Evolutionary conservation across 2,113 vertebrate species (phyloP), one percentile per base, ranked within the genome.

Genomic region (Myrmecophaga tridactyla): DNA sequence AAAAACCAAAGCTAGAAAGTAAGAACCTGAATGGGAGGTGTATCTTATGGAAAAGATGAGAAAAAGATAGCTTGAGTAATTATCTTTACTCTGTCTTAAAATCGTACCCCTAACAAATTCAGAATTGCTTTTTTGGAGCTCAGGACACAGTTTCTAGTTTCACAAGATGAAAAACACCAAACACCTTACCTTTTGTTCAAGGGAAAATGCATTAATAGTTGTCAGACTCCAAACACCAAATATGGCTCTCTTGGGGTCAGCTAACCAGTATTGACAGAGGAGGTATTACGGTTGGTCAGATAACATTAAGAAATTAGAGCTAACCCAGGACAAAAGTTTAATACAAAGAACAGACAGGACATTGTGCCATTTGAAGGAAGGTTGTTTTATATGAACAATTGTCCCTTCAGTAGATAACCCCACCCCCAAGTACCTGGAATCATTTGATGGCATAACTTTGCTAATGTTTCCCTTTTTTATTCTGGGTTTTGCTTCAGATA

Each of bases 1-100:
- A 77, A 27, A 63, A n/a, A n/a, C n/a, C 15, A 43, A 80, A 27
- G 14, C 31, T 70, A 4, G 91, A 72, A 82, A 86, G 89, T 88
- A 88, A 46, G 23, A 83, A 89, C 0, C 20, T 60, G 34, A 53
- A 46, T 62, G 13, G 7, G 20, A 92, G 29, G 41, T 58, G 29
- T 82, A 29, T 36, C 41, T 84, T 58, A 76, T 46, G 67, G 46
- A 73, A 86, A 94, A 46, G 13, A 53, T n/a, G 4, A 89, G 60
- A 65, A 82, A 94, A 91, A 67, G 46, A 36, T 14, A 62, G 34
- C 29, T 20, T 39, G 17, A 62, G 31, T 89, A 84, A 46, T 77
- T 77, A 80, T 70, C 92, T 93, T 94, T 85, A 53, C 25, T 95
- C 2, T n/a, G 29, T 88, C 65, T 70, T n/a, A 13, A 62, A 76